A percentile compares a stretch with the other conserved stretches of the same genome.
phyloP scores from a whole-genome alignment of 2,113 vertebrate species.

The Caranx melampygus region DNA sequence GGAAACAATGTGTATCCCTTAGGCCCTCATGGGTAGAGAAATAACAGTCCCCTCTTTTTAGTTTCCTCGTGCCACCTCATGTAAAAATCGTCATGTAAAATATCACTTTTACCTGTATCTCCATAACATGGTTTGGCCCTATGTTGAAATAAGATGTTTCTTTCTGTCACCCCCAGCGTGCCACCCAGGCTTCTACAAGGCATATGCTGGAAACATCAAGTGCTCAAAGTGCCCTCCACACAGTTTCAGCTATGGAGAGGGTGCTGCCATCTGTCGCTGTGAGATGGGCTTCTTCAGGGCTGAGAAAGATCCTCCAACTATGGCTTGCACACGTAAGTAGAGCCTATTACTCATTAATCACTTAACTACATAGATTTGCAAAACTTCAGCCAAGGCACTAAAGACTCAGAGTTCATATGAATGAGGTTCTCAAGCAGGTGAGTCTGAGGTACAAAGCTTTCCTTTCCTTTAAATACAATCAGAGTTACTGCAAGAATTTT shows the following conservation, averaged over 20 bases:
- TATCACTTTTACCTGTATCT: background rate
- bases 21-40: background rate
- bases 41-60: no score
- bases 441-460: background rate
- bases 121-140: background rate
- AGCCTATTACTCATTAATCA: background rate
- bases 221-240: slow-evolving; percentile 96
- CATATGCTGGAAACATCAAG: slow-evolving; percentile 93
- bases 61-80: no score
- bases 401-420: no score
- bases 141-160: slow-evolving; percentile 16
- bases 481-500: background rate
- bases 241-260: slow-evolving; percentile 90
- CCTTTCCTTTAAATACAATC: background rate
- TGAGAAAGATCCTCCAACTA: slow-evolving; percentile 93
- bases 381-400: background rate
- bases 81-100: background rate
- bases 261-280: slow-evolving; percentile 91
- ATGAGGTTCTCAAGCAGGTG: no score
- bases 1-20: background rate
- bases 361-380: background rate
- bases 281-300: slow-evolving; percentile 93
- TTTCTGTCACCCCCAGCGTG: slow-evolving; percentile 86
- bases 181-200: slow-evolving; percentile 94
- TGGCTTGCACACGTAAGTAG: slow-evolving; percentile 96